Base-by-base conservation (phyloP, 92 coral and sea anemone species). In the Umimayanthus kanabou region DNA sequence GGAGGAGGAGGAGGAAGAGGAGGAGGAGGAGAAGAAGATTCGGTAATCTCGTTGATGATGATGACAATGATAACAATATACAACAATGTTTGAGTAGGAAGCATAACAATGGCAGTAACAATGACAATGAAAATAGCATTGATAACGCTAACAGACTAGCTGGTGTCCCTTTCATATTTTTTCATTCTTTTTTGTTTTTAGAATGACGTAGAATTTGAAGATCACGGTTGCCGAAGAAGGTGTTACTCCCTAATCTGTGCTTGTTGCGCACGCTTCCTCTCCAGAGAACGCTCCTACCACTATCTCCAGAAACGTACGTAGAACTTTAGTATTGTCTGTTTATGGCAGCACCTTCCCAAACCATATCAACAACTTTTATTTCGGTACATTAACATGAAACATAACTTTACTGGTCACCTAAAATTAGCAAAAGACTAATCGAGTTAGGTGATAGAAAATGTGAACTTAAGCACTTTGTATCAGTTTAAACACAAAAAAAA, bases 221-320 rank as follows among this genome's bases (percentile, higher is more conserved):
- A 13, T 23, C 28, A 14, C 42, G 9, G 45, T 6, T 25, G 4
- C 75, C 75, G 8, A 37, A 39, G 45, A 3, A 39, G 55, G 9
- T 65, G 75, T 58, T 33, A 33, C 6, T 81, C 57, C 40, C 43
- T 81, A n/a, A 16, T 40, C 53, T 81, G 73, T 61, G 28, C n/a
- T 22, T 80, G 75, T n/a, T 81, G 85, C 37, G n/a, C n/a, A 11
- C 64, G 75, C 45, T 28, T 55, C 5, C 25, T 45, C 45, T 37
- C 20, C 47, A 81, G 29, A 81, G 73, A 43, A 22, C 50, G 57
- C 2, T 25, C 85, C 45, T 81, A 65, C 33, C 85, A n/a, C 9
- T 23, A 81, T 65, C 30, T 81, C 73, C 73, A 81, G 37, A 65
- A 39, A 43, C n/a, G 85, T 81, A 65, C 6, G 85, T 80, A 29